A percentile compares a stretch with the other conserved stretches of the same genome.
Conservation (phyloP, 2,113 vertebrate genomes). For the Nothoprocta pentlandii region DNA sequence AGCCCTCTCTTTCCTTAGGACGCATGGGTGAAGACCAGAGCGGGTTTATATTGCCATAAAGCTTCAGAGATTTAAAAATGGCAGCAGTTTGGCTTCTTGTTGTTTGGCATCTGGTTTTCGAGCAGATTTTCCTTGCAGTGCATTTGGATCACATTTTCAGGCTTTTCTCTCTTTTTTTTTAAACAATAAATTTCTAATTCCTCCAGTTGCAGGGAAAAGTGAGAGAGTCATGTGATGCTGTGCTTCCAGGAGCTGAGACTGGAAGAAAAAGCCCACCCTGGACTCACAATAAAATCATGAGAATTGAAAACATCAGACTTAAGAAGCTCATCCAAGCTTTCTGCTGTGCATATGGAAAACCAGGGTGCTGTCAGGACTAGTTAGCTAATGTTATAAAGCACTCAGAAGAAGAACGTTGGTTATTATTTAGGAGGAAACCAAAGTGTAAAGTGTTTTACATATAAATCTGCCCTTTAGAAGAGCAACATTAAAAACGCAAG, state of each 20-base stretch:
- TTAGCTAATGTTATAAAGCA: slow-evolving; percentile 64
- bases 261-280: slow-evolving; percentile 48
- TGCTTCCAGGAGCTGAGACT: slow-evolving; percentile 54
- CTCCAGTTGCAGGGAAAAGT: background rate
- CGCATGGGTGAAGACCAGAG: background rate
- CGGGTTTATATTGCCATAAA: background rate
- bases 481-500: background rate
- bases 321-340: slow-evolving; percentile 51
- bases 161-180: background rate
- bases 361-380: slow-evolving; percentile 63
- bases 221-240: background rate
- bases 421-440: slow-evolving; percentile 70
- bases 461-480: slow-evolving; percentile 62
- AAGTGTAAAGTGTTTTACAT: slow-evolving; percentile 71
- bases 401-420: slow-evolving; percentile 42
- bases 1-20: background rate
- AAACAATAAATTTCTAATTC: too few relatives aligned
- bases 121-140: background rate
- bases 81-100: background rate
- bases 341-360: slow-evolving; percentile 63
- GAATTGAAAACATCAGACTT: slow-evolving; percentile 55
- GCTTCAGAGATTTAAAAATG: slow-evolving; percentile 17
- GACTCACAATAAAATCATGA: slow-evolving; percentile 52
- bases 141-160: background rate
- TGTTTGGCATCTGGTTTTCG: slow-evolving; percentile 16